Conservation (phyloP, 1,140 invertebrate genomes). For the Zaprionus lachaisei region DNA sequence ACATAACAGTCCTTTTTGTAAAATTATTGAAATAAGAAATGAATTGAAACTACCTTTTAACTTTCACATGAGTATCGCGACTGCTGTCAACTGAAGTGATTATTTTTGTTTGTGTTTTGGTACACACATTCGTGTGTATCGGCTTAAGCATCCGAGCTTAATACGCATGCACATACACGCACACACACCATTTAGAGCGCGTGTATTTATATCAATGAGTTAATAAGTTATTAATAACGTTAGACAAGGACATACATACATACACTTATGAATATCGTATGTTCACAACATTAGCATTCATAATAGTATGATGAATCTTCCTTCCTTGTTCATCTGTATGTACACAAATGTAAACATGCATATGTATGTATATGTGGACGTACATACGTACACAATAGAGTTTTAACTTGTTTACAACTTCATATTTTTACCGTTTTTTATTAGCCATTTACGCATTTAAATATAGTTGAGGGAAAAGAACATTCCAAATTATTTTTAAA, state of each 20-base stretch:
- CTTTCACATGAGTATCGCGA: slow-evolving; percentile 7
- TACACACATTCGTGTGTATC: slow-evolving; percentile 3
- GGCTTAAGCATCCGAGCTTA: slow-evolving; percentile 7
- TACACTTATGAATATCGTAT: not conserved
- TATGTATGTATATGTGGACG: not conserved
- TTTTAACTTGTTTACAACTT: not conserved
- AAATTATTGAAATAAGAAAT: not conserved
- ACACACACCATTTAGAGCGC: not conserved
- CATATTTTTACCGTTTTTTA: not conserved
- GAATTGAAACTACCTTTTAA: not conserved
- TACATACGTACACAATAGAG: not conserved
- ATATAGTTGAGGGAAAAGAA: not conserved
- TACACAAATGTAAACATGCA: not conserved
- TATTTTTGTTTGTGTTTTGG: slow-evolving; percentile 6
- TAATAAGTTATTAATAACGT: slow-evolving; percentile 7
- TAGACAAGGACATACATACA: not conserved
- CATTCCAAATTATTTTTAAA: slow-evolving; percentile 1
- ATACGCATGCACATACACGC: slow-evolving; percentile 4
- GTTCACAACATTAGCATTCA: not conserved
- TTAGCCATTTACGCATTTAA: not conserved
- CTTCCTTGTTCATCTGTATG: not conserved
- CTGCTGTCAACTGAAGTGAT: slow-evolving; percentile 1
- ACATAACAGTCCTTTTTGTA: not conserved
- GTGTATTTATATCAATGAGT: slow-evolving; percentile 2
- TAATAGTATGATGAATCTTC: not conserved